phyloP scores from a whole-genome alignment of 2,797 vertebrate species.

The Dendrocincla tyrannina region DNA sequence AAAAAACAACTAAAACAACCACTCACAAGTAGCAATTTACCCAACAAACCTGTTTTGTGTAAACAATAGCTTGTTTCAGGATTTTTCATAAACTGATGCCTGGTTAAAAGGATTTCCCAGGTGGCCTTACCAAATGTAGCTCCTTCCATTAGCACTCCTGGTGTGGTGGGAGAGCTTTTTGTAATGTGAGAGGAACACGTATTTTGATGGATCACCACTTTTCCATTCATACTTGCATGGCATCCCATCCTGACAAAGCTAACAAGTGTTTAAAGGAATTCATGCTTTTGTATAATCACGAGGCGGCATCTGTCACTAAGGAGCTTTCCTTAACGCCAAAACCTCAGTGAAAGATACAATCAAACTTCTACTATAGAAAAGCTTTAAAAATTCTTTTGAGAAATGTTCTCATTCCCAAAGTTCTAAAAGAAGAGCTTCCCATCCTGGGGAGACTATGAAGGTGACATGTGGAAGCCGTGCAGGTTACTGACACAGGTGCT shows the following conservation, averaged over 20 bases:
- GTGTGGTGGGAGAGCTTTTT: not conserved
- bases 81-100: not conserved
- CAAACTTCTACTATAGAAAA: not conserved
- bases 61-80: constrained; percentile 5
- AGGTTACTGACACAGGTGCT: not conserved
- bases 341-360: not conserved
- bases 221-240: not conserved
- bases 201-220: not conserved
- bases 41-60: not conserved
- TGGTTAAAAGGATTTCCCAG: constrained; percentile 7
- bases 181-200: fast-evolving
- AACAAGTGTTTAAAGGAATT: not conserved
- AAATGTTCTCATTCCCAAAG: not conserved
- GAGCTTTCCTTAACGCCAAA: not conserved
- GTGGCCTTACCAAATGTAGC: not conserved
- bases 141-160: not conserved
- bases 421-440: not conserved
- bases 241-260: not conserved
- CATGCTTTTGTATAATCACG: fast-evolving
- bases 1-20: not conserved
- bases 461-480: not conserved
- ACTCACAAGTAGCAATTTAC: not conserved
- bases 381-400: not conserved
- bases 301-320: not conserved
- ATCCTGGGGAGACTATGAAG: not conserved